A percentile compares a stretch with the other conserved stretches of the same genome.
phyloP scores from a whole-genome alignment of 1,140 invertebrate genomes.

The Temnothorax curvispinosus region DNA sequence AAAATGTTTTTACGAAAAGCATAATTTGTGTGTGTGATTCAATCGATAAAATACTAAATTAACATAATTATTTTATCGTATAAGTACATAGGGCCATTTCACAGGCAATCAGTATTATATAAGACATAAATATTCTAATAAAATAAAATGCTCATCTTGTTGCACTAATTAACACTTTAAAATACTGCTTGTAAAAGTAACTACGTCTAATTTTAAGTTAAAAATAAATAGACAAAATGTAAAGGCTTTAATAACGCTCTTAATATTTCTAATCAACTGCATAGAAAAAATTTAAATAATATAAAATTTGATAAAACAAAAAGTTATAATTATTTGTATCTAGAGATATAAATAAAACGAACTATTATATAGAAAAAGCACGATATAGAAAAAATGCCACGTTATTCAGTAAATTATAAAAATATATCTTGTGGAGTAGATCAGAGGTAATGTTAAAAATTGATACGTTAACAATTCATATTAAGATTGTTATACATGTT shows the following conservation, averaged over 20 bases:
- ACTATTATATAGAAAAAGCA: conserved; percentile 22
- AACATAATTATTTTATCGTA: conserved; percentile 3
- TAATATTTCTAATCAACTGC: conserved; percentile 27
- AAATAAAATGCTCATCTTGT: conserved; percentile 29
- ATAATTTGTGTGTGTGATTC: background rate
- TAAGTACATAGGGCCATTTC: conserved; percentile 41
- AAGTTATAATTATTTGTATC: background rate
- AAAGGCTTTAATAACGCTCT: background rate
- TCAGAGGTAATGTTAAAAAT: conserved; percentile 37
- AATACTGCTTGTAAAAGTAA: conserved; percentile 26
- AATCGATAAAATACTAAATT: conserved; percentile 29
- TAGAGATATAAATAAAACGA: conserved; percentile 15
- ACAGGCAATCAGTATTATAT: conserved; percentile 18
- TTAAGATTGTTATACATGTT: background rate
- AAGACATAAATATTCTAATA: conserved; percentile 22
- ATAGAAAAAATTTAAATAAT: conserved; percentile 21
- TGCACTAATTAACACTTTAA: background rate
- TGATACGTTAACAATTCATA: conserved; percentile 4
- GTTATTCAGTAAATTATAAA: conserved; percentile 31
- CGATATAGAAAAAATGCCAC: conserved; percentile 36
- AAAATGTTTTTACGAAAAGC: conserved; percentile 1
- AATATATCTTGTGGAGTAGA: conserved; percentile 33
- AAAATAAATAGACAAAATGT: conserved; percentile 36
- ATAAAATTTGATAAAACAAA: conserved; percentile 1
- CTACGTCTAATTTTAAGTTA: conserved; percentile 12